Base-by-base conservation (phyloP, 2,113 vertebrate genomes). In the Murina feae region DNA sequence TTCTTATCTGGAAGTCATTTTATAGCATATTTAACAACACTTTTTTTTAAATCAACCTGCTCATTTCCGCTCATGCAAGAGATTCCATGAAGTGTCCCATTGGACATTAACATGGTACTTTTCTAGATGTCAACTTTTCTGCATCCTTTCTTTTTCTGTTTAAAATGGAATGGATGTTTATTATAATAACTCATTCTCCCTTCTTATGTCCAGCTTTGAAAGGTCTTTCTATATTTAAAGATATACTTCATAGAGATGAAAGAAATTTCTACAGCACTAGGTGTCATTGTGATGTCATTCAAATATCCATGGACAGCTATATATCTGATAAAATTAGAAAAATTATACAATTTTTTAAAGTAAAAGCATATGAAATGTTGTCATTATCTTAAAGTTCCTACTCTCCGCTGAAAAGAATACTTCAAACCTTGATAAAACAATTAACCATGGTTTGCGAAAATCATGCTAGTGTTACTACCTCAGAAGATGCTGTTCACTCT, bases 281-380 rank as follows among this genome's bases (percentile, higher is more conserved):
- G 90, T 92, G 89, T 96, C 95, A 96, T 91, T 93, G 42, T 85
- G 71, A 92, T 90, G 71, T 95, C 89, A 92, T 69, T 96, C 86
- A 88, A 94, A 88, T 47, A 87, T n/a, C 65, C 47, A 96, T 80
- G n/a, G 35, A 55, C 13, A 87, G 72, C 14, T 17, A 58, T n/a
- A 63, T 51, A 55, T 74, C 75, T 86, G 25, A 72, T 51, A 78
- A 72, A 84, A 42, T 78, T 81, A 42, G 9, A 76, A 90, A 28
- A 1, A 76, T 88, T 81, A 85, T 65, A 9, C 9, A 80, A 63
- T 63, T 88, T 65, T 60, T 78, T 21, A 87, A 90, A 23, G 14
- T 13, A 25, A 80, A 75, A 90, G 84, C 25, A 85, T 11, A 37
- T 49, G n/a, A 81, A 80, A 63, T 47, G 3, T 23, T 65, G 35